Percentiles rank a stretch among this genome's conserved stretches.
Conservation (phyloP, 2,888 invertebrate genomes). For the Caenorhabditis becei region DNA sequence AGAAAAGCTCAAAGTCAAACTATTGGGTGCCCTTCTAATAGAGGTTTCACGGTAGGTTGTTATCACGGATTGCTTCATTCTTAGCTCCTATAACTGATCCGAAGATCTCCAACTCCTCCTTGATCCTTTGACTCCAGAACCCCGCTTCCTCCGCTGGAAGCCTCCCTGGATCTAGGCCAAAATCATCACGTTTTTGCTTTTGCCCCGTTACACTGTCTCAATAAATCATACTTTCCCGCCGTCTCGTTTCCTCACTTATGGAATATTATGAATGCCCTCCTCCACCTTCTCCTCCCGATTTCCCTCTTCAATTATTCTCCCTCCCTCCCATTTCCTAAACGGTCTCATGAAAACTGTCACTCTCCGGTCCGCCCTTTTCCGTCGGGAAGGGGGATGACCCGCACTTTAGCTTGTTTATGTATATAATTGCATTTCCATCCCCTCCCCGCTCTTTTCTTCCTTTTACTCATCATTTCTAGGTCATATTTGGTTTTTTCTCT, state of each 20-base stretch:
- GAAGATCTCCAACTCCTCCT: too few relatives aligned
- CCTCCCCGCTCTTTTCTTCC: not conserved
- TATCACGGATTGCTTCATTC: too few relatives aligned
- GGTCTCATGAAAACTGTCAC: constrained; percentile 33
- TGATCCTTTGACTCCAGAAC: not conserved
- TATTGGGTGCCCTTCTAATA: too few relatives aligned
- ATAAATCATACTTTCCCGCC: constrained; percentile 48
- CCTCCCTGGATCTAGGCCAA: not conserved
- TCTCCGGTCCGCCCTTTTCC: constrained; percentile 21
- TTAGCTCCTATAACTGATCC: too few relatives aligned
- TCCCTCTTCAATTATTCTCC: constrained; percentile 3
- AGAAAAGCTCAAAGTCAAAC: too few relatives aligned
- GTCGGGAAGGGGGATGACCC: constrained; percentile 50
- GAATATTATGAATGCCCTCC: constrained; percentile 18
- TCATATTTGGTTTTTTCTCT: constrained; percentile 41
- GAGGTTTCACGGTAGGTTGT: too few relatives aligned
- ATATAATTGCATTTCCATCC: constrained; percentile 54
- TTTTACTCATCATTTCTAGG: constrained; percentile 50
- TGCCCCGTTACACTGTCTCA: constrained; percentile 43
- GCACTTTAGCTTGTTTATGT: constrained; percentile 62
- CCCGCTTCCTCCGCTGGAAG: not conserved
- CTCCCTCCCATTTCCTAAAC: constrained; percentile 33
- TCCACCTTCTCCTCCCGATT: constrained; percentile 3
- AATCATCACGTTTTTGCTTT: constrained; percentile 15
- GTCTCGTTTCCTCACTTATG: constrained; percentile 16